Evolutionary conservation across 2,797 vertebrate genomes (phyloP).

Genomic region (Rhinoraja longicauda): DNA sequence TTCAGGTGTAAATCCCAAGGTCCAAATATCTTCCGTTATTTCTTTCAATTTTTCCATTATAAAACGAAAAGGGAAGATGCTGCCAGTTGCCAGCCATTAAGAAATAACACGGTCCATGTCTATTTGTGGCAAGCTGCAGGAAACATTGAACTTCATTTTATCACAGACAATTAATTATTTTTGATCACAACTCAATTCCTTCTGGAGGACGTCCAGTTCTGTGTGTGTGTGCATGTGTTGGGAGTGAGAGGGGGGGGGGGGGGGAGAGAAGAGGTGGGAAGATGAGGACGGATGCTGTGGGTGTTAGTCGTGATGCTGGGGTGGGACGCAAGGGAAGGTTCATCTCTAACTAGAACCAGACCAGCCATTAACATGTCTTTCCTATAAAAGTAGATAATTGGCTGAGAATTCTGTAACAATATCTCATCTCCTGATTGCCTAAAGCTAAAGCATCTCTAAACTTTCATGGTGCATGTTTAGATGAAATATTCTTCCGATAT

Average conservation of each 20-base stretch:
- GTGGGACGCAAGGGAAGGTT: not conserved
- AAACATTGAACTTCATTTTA: too few species aligned
- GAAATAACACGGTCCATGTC: not conserved
- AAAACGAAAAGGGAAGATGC: not conserved
- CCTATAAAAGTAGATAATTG: not conserved
- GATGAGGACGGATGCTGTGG: too few species aligned
- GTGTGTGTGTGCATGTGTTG: too few species aligned
- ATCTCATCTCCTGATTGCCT: not conserved
- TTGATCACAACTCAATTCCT: too few species aligned
- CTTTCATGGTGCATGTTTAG: not conserved
- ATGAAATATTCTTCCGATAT: not conserved
- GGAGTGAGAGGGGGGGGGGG: too few species aligned
- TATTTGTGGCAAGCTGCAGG: not conserved
- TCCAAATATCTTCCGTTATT: not conserved
- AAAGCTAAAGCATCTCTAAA: not conserved
- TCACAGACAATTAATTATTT: too few species aligned
- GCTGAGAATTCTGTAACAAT: not conserved
- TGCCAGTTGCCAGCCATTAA: not conserved
- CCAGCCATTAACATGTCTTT: not conserved
- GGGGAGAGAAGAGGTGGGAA: too few species aligned
- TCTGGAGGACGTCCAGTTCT: too few species aligned
- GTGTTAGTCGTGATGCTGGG: too few species aligned
- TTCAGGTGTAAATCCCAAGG: too few species aligned
- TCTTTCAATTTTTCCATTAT: not conserved
- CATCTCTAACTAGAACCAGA: not conserved